phyloP scores from a whole-genome alignment of 2,888 invertebrate species.

The Lottia gigantea region DNA sequence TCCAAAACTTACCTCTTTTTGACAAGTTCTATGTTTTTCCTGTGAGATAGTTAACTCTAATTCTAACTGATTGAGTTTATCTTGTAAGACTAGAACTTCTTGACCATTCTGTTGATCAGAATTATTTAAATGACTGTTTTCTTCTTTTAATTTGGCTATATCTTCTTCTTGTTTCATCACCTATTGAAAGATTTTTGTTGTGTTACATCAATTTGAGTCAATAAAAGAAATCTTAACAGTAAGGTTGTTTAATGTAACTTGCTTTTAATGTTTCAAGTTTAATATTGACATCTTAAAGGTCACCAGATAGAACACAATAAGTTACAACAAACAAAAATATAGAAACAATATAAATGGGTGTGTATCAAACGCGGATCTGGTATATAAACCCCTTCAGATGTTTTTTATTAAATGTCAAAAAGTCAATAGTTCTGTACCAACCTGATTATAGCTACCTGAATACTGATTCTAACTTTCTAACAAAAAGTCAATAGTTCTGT shows the following conservation, averaged over 20 bases:
- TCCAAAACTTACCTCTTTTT: slow-evolving; percentile 57
- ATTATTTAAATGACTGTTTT: slow-evolving; percentile 59
- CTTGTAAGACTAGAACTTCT: slow-evolving; percentile 51
- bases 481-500: too few relatives aligned
- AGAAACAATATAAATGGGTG: too few relatives aligned
- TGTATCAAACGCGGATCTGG: too few relatives aligned
- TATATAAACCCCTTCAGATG: too few relatives aligned
- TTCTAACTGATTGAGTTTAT: slow-evolving; percentile 61
- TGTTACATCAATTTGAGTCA: too few relatives aligned
- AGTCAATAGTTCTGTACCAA: too few relatives aligned
- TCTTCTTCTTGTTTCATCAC: slow-evolving; percentile 61
- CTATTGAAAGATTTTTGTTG: slow-evolving; percentile 33
- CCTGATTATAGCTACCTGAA: slow-evolving; percentile 64
- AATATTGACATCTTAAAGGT: too few relatives aligned
- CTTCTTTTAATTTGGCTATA: slow-evolving; percentile 57
- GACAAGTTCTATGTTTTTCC: slow-evolving; percentile 67
- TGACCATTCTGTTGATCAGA: slow-evolving; percentile 40
- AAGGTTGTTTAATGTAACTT: too few relatives aligned
- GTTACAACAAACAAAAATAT: too few relatives aligned
- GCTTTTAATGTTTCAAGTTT: too few relatives aligned
- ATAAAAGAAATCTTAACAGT: too few relatives aligned
- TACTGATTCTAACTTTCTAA: slow-evolving; percentile 64
- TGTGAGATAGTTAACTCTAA: slow-evolving; percentile 65
- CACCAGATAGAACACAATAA: too few relatives aligned
- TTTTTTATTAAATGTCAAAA: slow-evolving; percentile 23